Conservation (phyloP, 2,113 vertebrate species). For the Uropsilus gracilis region DNA sequence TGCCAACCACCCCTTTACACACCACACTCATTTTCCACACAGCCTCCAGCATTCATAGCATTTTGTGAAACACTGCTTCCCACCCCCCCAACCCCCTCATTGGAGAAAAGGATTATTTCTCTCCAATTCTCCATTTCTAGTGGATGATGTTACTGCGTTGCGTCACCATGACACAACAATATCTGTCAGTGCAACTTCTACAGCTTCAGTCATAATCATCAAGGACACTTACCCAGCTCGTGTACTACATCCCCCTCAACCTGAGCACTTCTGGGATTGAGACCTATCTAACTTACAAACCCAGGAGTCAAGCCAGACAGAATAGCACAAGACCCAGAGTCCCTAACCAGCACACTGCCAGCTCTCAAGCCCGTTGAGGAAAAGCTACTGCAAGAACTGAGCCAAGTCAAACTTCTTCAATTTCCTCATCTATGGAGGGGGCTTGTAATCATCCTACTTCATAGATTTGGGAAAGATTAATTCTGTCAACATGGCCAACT, state of each 20-base stretch:
- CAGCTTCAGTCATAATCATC: background rate
- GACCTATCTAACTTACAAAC: background rate
- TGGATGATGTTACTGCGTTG: background rate
- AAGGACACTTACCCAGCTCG: background rate
- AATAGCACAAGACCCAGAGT: background rate
- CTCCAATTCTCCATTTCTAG: background rate
- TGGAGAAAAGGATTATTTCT: background rate
- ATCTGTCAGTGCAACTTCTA: background rate
- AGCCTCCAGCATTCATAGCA: background rate
- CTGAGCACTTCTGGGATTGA: background rate
- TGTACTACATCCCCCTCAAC: background rate
- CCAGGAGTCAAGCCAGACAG: background rate
- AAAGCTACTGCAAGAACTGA: background rate
- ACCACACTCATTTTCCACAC: background rate
- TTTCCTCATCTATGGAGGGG: background rate
- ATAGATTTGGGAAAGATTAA: background rate
- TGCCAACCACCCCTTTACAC: no score
- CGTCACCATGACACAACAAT: background rate
- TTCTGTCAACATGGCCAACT: background rate
- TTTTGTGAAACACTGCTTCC: background rate
- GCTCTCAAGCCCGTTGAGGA: background rate
- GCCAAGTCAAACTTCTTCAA: background rate
- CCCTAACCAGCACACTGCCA: background rate
- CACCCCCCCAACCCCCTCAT: background rate
- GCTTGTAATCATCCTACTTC: background rate